phyloP scores from a whole-genome alignment of 2,113 vertebrate genomes.

The Triplophysa siluroides region DNA sequence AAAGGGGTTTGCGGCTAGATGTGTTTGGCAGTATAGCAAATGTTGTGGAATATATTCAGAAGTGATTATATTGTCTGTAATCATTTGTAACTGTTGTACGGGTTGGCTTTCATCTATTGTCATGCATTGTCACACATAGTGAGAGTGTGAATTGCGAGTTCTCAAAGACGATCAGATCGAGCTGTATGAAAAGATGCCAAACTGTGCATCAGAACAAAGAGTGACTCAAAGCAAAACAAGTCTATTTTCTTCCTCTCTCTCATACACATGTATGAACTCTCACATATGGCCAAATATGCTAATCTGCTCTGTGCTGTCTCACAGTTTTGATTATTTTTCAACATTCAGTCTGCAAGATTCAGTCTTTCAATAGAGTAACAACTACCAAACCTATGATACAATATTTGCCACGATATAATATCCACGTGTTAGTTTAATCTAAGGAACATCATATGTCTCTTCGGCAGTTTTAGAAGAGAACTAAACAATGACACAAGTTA shows the following conservation, averaged over 20 bases:
- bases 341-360: too few relatives aligned
- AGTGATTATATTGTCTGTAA: conserved; percentile 38
- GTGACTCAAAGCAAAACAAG: conserved; percentile 20
- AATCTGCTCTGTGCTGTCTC: not conserved
- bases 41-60: not conserved
- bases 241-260: conserved; percentile 16
- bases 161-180: conserved; percentile 26
- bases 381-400: not conserved
- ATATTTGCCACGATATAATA: too few relatives aligned
- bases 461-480: not conserved
- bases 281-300: conserved; percentile 3
- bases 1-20: conserved; percentile 4
- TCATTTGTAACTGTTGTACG: conserved; percentile 21
- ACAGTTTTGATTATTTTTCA: not conserved
- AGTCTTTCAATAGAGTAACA: not conserved
- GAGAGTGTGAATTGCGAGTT: conserved; percentile 29
- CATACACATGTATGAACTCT: not conserved
- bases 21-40: conserved; percentile 5
- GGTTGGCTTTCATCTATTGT: conserved; percentile 16
- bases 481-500: not conserved
- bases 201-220: conserved; percentile 41
- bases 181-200: conserved; percentile 36
- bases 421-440: not conserved
- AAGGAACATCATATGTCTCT: not conserved
- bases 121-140: conserved; percentile 13